Evolutionary conservation across 2,888 invertebrate species (phyloP).

Genomic region (Pollenia griseotomentosa): DNA sequence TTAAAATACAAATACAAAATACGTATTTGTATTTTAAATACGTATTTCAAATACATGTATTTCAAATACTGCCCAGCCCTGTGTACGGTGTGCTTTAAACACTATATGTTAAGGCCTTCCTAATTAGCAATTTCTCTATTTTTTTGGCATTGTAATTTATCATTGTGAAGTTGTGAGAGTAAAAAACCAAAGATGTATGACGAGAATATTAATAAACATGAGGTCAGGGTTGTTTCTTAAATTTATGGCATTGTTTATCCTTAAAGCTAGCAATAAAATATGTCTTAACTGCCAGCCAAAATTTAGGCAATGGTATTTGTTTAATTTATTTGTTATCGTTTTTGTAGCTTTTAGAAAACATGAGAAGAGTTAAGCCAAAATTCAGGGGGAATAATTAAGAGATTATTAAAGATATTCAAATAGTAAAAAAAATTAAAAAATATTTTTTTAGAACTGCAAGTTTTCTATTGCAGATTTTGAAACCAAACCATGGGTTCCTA

Average conservation of each 20-base stretch:
- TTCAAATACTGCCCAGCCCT: too few relatives aligned
- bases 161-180: neutral
- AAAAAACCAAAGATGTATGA: neutral
- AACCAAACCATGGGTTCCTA: too few relatives aligned
- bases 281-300: conserved; percentile 42
- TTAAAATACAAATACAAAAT: too few relatives aligned
- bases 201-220: neutral
- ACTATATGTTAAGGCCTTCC: neutral
- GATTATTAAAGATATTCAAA: too few relatives aligned
- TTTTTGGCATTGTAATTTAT: conserved; percentile 39
- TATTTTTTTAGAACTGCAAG: too few relatives aligned
- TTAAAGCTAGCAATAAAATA: conserved; percentile 10
- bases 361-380: too few relatives aligned
- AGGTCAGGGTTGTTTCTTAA: conserved; percentile 48
- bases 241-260: conserved; percentile 21
- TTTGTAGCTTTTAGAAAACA: too few relatives aligned
- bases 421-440: too few relatives aligned
- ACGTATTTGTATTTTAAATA: too few relatives aligned
- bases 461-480: too few relatives aligned
- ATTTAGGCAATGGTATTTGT: conserved; percentile 17
- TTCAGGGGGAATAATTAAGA: too few relatives aligned
- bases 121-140: conserved; percentile 32
- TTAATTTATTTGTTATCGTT: neutral
- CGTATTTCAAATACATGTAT: too few relatives aligned
- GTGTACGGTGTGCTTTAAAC: neutral